Base-by-base conservation (phyloP, 1,140 invertebrate genomes). In the Sarcophaga peregrina region DNA sequence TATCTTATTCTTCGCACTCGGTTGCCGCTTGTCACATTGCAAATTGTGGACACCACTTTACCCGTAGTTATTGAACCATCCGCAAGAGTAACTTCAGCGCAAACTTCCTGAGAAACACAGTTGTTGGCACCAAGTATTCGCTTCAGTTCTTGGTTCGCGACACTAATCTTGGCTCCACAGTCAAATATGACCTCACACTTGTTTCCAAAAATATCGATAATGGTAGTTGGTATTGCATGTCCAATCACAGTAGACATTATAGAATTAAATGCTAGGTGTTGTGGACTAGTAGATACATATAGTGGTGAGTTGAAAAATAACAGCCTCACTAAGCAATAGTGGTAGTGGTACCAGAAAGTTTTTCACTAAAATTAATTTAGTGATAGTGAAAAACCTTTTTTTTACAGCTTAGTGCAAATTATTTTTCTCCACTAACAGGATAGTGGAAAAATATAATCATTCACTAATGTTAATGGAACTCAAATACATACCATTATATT, bases 21-120 rank as follows among this genome's bases (percentile, higher is more conserved):
- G 20, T 80, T 80, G 13, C 78, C 78, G 25, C 54, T 80, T 8
- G 11, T 52, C 8, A 80, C 58, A 25, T 80, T 47, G 50, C 78
- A 80, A 54, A 80, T 80, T 10, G 78, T 58, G 25, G 52, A 11
- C 20, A 17, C n/a, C 6, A 80, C 48, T 7, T 54, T 54, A 50
- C n/a, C 20, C 11, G 72, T 73, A 37, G 72, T 25, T 17, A 37
- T 11, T 37, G 72, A 74, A 25, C 72, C 25, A 8, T 45, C 25
- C 45, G 72, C 72, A 11, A 74, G 37, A 8, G 20, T 74, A 37
- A 74, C 20, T 37, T 74, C 72, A 11, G 72, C 25, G 10, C 72
- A 25, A 37, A 74, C 72, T 11, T 74, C 37, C 45, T 74, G 72
- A 13, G 45, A 74, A 74, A 25, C 37, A 25, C 72, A 74, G 11